Evolutionary conservation across 2,113 vertebrate genomes (phyloP).

Genomic region (Ia io): DNA sequence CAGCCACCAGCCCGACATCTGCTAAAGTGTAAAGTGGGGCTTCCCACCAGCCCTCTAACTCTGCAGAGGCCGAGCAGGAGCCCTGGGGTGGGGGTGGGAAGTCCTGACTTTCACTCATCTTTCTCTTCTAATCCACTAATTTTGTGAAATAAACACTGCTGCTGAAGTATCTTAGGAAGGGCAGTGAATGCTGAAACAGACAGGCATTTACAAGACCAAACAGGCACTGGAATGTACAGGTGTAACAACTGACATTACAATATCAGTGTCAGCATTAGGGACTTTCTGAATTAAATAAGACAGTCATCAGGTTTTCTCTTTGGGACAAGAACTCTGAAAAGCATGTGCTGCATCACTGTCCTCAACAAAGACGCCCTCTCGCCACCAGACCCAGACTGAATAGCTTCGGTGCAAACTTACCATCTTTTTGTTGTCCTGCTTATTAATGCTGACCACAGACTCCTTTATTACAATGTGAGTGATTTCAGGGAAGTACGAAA

Average conservation of each 20-base stretch:
- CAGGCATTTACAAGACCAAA: not conserved
- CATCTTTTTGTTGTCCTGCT: slow-evolving; percentile 97
- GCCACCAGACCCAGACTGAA: not conserved
- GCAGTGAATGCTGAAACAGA: not conserved
- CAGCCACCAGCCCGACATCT: not conserved
- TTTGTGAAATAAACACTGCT: not conserved
- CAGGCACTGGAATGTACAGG: not conserved
- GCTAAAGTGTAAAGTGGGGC: not conserved
- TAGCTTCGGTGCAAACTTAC: slow-evolving; percentile 76
- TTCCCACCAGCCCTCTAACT: not conserved
- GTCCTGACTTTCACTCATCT: not conserved
- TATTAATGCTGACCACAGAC: slow-evolving; percentile 88
- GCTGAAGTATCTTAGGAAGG: not conserved
- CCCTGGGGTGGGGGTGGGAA: not conserved
- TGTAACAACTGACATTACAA: not conserved
- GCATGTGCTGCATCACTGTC: not conserved
- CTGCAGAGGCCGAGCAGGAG: not conserved
- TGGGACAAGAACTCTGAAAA: not conserved
- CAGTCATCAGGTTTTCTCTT: not conserved
- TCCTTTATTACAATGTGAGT: slow-evolving; percentile 95
- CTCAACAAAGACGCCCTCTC: not conserved
- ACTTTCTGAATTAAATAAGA: not conserved
- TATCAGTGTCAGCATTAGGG: not conserved
- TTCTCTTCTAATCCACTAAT: not conserved
- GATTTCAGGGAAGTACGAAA: slow-evolving; percentile 96